A percentile compares a stretch with the other conserved stretches of the same genome.
Conservation (phyloP, 2,113 vertebrate genomes). For the Catharus fuscescens region DNA sequence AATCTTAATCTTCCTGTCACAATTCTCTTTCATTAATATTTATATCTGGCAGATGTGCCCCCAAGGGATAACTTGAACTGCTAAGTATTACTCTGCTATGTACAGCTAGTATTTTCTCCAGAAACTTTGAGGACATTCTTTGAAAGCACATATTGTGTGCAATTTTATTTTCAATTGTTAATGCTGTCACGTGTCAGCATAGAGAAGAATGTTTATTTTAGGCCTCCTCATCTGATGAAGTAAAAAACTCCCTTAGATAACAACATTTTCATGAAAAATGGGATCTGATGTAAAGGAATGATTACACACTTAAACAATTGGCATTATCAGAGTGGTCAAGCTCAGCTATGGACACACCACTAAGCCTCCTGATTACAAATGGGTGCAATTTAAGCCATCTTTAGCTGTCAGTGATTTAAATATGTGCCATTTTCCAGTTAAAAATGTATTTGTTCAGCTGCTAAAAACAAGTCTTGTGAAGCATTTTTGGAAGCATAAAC, state of each 20-base stretch:
- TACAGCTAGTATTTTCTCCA: slow-evolving; percentile 51
- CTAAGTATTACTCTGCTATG: background rate
- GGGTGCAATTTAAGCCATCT: slow-evolving; percentile 6
- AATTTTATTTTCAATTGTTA: slow-evolving; percentile 23
- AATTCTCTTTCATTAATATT: slow-evolving; percentile 56
- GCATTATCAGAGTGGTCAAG: background rate
- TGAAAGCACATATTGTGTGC: background rate
- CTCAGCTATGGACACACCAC: background rate
- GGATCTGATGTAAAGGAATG: background rate
- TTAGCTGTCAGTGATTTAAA: background rate
- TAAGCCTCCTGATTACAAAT: background rate
- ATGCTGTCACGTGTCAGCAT: background rate
- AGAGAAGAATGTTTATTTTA: slow-evolving; percentile 24
- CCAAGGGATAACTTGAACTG: slow-evolving; percentile 19
- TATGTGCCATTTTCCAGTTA: background rate
- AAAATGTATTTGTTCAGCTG: background rate
- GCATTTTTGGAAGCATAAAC: background rate
- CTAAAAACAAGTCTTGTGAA: background rate
- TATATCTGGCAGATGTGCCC: slow-evolving; percentile 60
- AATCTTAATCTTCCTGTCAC: slow-evolving; percentile 34
- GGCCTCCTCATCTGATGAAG: background rate
- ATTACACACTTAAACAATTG: background rate
- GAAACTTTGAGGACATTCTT: slow-evolving; percentile 27
- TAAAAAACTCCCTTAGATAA: background rate
- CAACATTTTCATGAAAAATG: background rate